Base-by-base conservation (phyloP, 1,140 invertebrate genomes). In the Habropoda laboriosa region DNA sequence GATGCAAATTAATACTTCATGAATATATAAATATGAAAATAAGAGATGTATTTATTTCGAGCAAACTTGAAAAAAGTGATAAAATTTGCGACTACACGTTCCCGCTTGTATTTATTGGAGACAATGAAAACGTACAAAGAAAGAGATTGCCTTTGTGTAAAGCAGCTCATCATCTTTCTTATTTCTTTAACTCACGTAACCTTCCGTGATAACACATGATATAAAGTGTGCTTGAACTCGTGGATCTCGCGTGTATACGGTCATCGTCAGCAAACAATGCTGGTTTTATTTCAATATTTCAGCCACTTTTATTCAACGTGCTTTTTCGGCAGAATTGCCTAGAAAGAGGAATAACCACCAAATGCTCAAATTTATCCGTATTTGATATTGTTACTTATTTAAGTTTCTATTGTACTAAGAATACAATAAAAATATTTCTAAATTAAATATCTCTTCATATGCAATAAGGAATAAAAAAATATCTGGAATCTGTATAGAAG, bases 141-240 rank as follows among this genome's bases (percentile, higher is more conserved):
- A 53, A 40, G 6, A 12, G 32, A 75, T 75, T 27, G 21, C 60
- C 60, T 35, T n/a, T 53, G 60, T 64, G 24, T 66, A 75, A 51
- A 74, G 35, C 27, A 53, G 60, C 47, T 40, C 72, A 64, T 66
- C 60, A 40, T 7, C 32, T 57, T 75, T 75, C 66, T 75, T 66
- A 75, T 75, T 75, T 55, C 72, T 51, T 64, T 21, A 2, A 55
- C 72, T 75, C 72, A 75, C 72, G 72, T 75, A 75, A 75, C 60
- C 60, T 75, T 75, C 3, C 72, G 72, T 75, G 72, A 75, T 64
- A 64, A 66, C 60, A 53, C 72, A 53, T 75, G 72, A 75, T 75
- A 53, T 53, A 75, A 24, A 42, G 38, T 12, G 47, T 75, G 61
- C 60, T 75, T 55, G 72, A 75, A 75, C 66, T 75, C n/a, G 72